phyloP scores from a whole-genome alignment of 2,797 vertebrate species.

The Phataginus tetradactyla region DNA sequence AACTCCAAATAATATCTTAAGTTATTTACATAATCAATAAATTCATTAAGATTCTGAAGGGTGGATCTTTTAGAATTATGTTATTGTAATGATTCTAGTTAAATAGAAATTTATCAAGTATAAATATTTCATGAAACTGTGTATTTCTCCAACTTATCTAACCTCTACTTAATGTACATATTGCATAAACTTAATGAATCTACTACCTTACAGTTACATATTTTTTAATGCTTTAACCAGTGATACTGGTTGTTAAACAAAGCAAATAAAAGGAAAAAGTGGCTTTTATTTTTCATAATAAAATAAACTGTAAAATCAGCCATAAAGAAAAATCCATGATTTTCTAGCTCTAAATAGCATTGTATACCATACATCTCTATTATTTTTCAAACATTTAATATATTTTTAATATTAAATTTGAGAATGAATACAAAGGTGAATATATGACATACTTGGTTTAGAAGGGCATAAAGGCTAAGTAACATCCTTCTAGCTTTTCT shows the following conservation, averaged over 20 bases:
- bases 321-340: slow-evolving; percentile 19
- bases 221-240: slow-evolving; percentile 46
- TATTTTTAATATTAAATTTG: slow-evolving; percentile 34
- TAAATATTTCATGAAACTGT: background rate
- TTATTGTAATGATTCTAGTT: background rate
- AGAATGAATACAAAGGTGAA: background rate
- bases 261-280: slow-evolving; percentile 51
- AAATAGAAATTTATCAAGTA: background rate
- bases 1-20: background rate
- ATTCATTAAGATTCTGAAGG: slow-evolving; percentile 9
- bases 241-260: slow-evolving; percentile 35
- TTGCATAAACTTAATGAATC: background rate
- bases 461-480: background rate
- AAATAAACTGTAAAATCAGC: slow-evolving; percentile 52
- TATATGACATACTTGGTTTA: slow-evolving; percentile 18
- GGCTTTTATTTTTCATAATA: slow-evolving; percentile 32
- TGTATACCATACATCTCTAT: slow-evolving; percentile 1
- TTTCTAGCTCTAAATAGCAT: slow-evolving; percentile 19
- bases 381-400: slow-evolving; percentile 28
- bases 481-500: background rate
- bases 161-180: background rate
- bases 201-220: slow-evolving; percentile 40
- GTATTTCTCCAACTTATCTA: background rate
- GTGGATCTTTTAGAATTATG: background rate
- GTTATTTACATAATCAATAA: background rate